Percentiles rank a stretch among this genome's conserved stretches.
These are phyloP conservation scores for Pandion haliaetus DNA, from an alignment of 2,113 vertebrate species.

Conservation along the genomic window DNA sequence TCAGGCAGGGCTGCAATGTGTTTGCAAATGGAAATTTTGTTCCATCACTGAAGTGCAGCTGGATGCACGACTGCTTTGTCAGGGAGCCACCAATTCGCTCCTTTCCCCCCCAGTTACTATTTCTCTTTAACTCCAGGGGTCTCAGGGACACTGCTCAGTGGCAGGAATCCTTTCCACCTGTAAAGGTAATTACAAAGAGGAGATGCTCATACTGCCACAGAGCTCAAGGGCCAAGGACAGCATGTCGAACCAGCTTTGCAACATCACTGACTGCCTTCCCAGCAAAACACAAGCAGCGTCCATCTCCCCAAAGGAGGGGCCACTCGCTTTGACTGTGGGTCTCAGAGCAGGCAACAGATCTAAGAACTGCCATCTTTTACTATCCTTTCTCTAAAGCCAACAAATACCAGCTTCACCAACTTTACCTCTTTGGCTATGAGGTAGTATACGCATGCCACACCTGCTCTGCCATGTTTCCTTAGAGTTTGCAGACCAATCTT, in stretches of 20 bases:
- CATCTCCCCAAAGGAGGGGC: not conserved
- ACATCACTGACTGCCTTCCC: not conserved
- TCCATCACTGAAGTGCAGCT: not conserved
- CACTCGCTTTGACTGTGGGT: accelerated
- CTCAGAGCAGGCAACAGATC: not conserved
- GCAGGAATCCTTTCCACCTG: not conserved
- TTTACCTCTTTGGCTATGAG: not conserved
- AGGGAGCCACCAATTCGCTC: not conserved
- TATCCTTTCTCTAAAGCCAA: not conserved
- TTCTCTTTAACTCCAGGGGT: not conserved
- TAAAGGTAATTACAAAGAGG: not conserved
- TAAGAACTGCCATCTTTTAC: not conserved
- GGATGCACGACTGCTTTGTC: not conserved
- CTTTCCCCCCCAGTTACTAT: no score
- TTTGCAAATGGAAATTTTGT: not conserved
- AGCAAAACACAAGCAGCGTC: not conserved
- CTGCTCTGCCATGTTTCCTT: not conserved
- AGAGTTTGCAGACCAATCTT: not conserved
- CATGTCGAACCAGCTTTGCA: not conserved
- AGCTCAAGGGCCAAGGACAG: not conserved
- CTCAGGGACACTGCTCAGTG: not conserved
- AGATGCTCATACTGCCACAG: not conserved
- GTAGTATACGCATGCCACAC: accelerated
- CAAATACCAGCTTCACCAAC: not conserved
- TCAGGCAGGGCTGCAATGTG: not conserved